Conservation (phyloP, 2,888 invertebrate species). For the Neoascia interrupta region DNA sequence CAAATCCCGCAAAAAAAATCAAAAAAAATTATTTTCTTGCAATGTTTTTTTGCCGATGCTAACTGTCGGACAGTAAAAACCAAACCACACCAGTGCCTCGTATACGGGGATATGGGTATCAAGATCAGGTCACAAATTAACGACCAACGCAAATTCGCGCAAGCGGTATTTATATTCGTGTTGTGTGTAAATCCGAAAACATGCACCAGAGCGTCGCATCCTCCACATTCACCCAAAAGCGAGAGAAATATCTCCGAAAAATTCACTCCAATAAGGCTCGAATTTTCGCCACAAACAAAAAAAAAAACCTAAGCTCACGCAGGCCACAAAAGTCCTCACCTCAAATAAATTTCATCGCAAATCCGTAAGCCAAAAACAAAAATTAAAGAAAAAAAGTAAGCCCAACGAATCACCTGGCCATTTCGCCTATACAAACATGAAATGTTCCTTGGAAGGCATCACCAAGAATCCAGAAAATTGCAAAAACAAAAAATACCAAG, state of each 20-base stretch:
- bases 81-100: slow-evolving; percentile 59
- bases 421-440: slow-evolving; percentile 62
- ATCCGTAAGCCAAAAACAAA: slow-evolving; percentile 21
- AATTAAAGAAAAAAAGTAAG: slow-evolving; percentile 4
- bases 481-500: slow-evolving; percentile 39
- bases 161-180: slow-evolving; percentile 68
- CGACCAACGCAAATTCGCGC: slow-evolving; percentile 70
- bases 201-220: slow-evolving; percentile 45
- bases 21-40: slow-evolving; percentile 67
- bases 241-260: slow-evolving; percentile 34
- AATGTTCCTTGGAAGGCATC: slow-evolving; percentile 28
- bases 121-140: slow-evolving; percentile 71
- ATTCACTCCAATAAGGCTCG: slow-evolving; percentile 60
- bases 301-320: slow-evolving; percentile 20
- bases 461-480: slow-evolving; percentile 35
- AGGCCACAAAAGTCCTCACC: slow-evolving; percentile 68
- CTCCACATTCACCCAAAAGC: background rate
- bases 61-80: slow-evolving; percentile 62
- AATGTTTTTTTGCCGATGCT: slow-evolving; percentile 63
- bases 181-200: slow-evolving; percentile 70
- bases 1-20: slow-evolving; percentile 38
- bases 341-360: slow-evolving; percentile 64
- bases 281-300: slow-evolving; percentile 8
- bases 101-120: slow-evolving; percentile 67
- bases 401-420: slow-evolving; percentile 58